These are phyloP conservation scores for Sternotherus odoratus DNA, from an alignment of 2,797 vertebrate genomes.

Conservation along the genomic window DNA sequence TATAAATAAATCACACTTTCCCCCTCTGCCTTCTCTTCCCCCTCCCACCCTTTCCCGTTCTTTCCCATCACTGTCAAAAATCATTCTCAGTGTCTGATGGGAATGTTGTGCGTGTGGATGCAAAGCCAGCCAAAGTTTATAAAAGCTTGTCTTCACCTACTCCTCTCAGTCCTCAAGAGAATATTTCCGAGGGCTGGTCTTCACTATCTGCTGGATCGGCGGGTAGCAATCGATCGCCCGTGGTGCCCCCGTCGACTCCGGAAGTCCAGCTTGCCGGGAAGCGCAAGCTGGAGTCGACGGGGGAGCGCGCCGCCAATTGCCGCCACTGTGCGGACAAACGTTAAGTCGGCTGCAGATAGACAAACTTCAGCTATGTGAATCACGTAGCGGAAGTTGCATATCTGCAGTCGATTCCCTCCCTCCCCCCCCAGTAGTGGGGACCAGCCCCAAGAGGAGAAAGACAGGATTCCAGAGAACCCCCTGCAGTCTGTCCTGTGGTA, in stretches of 20 bases:
- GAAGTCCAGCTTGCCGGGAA: too few species aligned
- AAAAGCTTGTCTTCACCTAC: not conserved
- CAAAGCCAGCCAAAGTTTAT: not conserved
- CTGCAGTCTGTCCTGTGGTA: not conserved
- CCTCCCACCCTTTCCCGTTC: not conserved
- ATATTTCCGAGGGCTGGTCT: not conserved
- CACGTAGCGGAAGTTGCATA: too few species aligned
- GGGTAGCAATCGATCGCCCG: too few species aligned
- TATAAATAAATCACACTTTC: not conserved
- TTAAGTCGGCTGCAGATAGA: too few species aligned
- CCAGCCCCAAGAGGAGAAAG: not conserved
- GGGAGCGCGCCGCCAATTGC: too few species aligned
- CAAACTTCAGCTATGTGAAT: too few species aligned
- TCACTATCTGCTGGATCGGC: too few species aligned
- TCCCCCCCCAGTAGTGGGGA: too few species aligned
- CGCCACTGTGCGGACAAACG: too few species aligned
- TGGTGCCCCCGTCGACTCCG: too few species aligned
- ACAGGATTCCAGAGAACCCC: not conserved
- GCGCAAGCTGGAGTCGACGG: too few species aligned
- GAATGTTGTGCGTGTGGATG: not conserved
- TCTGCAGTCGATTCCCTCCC: too few species aligned
- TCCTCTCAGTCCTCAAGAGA: not conserved
- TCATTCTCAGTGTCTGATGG: not conserved
- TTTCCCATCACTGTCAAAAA: not conserved
- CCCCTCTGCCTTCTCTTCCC: rapidly evolving